phyloP scores from a whole-genome alignment of 1,140 invertebrate genomes.

The Stegodyphus dumicola region DNA sequence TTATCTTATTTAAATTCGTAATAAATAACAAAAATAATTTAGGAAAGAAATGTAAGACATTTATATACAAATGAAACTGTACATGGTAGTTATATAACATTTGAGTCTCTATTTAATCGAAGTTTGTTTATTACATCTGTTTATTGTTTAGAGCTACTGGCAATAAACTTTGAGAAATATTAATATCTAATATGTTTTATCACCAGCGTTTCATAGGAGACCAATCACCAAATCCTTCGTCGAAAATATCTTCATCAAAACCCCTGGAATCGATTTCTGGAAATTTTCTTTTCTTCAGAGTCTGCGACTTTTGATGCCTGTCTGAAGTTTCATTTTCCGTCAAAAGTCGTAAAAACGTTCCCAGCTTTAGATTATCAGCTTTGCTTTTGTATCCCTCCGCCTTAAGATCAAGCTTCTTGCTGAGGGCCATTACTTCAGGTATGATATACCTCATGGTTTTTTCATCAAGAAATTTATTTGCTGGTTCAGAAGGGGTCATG shows the following conservation, averaged over 20 bases:
- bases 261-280: slow-evolving; percentile 70
- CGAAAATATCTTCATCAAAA: slow-evolving; percentile 71
- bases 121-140: slow-evolving; percentile 10
- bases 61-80: background rate
- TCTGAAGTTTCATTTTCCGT: background rate
- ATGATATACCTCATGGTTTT: background rate
- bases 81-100: slow-evolving; percentile 21
- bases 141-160: background rate
- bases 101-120: background rate
- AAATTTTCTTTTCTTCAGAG: slow-evolving; percentile 54
- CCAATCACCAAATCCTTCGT: slow-evolving; percentile 70
- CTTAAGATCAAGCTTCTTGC: slow-evolving; percentile 19
- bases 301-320: background rate
- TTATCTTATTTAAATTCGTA: background rate
- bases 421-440: background rate
- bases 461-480: slow-evolving; percentile 16
- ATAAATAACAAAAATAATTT: slow-evolving; percentile 3
- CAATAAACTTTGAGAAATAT: background rate
- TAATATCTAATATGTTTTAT: background rate
- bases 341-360: background rate
- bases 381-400: background rate
- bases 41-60: background rate
- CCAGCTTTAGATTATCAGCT: slow-evolving; percentile 10
- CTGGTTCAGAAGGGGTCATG: background rate
- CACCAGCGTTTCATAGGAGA: slow-evolving; percentile 68